A percentile compares a stretch with the other conserved stretches of the same genome.
phyloP scores from a whole-genome alignment of 2,797 vertebrate species.

The Sebastes itinus region DNA sequence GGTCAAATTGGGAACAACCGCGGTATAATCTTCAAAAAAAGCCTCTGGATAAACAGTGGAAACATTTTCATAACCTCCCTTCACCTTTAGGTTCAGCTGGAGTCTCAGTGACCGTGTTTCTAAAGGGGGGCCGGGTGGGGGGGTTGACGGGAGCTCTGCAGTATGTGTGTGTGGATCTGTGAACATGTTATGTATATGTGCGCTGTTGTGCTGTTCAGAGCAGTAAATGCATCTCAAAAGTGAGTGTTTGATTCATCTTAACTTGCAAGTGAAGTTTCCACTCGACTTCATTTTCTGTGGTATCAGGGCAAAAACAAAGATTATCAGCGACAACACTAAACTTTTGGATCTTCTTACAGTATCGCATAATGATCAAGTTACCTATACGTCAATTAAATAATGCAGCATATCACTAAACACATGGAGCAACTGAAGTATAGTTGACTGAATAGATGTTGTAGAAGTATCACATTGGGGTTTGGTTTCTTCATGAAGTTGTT shows the following conservation, averaged over 20 bases:
- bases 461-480: not conserved
- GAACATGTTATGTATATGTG: not conserved
- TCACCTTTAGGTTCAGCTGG: slow-evolving; percentile 70
- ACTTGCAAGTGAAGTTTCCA: not conserved
- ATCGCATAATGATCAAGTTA: not conserved
- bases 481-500: slow-evolving; percentile 36
- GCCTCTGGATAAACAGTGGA: slow-evolving; percentile 66
- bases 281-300: not conserved
- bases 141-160: slow-evolving; percentile 33
- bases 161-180: not conserved
- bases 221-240: not conserved
- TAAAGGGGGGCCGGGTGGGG: not conserved
- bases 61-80: slow-evolving; percentile 74
- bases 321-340: not conserved
- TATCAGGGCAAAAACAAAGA: not conserved
- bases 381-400: not conserved
- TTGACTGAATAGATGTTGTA: not conserved
- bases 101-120: slow-evolving; percentile 52
- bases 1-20: slow-evolving; percentile 65
- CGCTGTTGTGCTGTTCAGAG: not conserved
- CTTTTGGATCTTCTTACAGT: not conserved
- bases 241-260: not conserved
- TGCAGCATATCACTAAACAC: not conserved
- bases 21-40: slow-evolving; percentile 70
- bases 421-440: not conserved